phyloP scores from a whole-genome alignment of 1,140 invertebrate species.

The Drosophila ironensis region DNA sequence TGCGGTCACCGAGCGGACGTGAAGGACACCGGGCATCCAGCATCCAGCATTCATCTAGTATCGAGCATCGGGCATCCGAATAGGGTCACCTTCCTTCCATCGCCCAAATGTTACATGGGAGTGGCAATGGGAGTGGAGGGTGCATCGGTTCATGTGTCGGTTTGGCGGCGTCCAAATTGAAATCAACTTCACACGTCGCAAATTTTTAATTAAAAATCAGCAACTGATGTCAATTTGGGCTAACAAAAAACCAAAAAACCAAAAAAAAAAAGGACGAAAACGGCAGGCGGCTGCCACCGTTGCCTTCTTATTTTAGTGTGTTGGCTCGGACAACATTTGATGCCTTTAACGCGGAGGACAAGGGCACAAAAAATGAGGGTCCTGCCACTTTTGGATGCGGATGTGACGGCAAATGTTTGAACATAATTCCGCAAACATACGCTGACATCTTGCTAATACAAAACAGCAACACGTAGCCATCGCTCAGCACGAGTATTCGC shows the following conservation, averaged over 20 bases:
- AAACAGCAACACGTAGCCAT: conserved; percentile 42
- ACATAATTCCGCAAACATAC: conserved; percentile 68
- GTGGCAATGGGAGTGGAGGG: too few species aligned
- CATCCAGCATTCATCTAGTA: too few species aligned
- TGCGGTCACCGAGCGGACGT: conserved; percentile 32
- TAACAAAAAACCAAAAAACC: too few species aligned
- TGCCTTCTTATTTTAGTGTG: background rate
- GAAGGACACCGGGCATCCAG: conserved; percentile 29
- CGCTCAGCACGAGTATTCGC: background rate
- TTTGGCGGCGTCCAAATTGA: conserved; percentile 56
- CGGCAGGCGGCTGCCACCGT: background rate
- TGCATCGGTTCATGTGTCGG: conserved; percentile 41
- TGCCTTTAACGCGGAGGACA: conserved; percentile 53
- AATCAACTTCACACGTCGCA: conserved; percentile 80
- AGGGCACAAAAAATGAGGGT: background rate
- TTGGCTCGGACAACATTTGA: conserved; percentile 70
- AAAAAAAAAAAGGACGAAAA: background rate
- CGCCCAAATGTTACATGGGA: too few species aligned
- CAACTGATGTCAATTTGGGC: conserved; percentile 72
- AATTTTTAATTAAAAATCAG: conserved; percentile 81
- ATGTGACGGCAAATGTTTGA: conserved; percentile 31
- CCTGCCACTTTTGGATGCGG: conserved; percentile 8
- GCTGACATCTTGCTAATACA: conserved; percentile 74
- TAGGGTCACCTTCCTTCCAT: too few species aligned
- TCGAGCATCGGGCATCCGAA: too few species aligned